Percentiles rank a stretch among this genome's conserved stretches.
phyloP scores from a whole-genome alignment of 2,797 vertebrate genomes.

The Hippopotamyrus pictus region DNA sequence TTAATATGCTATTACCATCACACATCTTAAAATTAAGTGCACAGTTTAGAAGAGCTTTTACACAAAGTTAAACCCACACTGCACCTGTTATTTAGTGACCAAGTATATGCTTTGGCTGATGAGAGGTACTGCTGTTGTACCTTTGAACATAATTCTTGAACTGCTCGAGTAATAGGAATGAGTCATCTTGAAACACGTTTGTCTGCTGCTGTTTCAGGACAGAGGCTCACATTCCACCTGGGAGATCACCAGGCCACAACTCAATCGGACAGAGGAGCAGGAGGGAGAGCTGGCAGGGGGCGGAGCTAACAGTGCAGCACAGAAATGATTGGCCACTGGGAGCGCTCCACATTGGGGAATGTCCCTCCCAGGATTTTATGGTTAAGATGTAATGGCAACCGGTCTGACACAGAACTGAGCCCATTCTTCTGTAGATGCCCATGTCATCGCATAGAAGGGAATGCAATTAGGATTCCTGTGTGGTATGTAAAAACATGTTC shows the following conservation, averaged over 20 bases:
- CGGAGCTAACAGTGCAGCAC: not conserved
- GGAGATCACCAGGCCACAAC: slow-evolving; percentile 58
- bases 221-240: slow-evolving; percentile 74
- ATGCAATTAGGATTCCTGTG: not conserved
- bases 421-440: not conserved
- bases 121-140: not conserved
- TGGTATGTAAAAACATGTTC: not conserved
- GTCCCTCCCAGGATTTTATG: not conserved
- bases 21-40: not conserved
- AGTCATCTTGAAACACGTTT: not conserved
- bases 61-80: not conserved
- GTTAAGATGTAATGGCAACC: not conserved
- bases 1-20: not conserved
- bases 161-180: not conserved
- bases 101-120: not conserved
- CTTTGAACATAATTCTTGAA: not conserved
- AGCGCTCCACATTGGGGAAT: not conserved
- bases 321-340: not conserved
- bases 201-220: slow-evolving; percentile 61
- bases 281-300: slow-evolving; percentile 3
- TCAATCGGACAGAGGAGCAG: slow-evolving; percentile 25
- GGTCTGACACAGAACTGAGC: not conserved
- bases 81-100: not conserved
- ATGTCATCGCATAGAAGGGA: not conserved
- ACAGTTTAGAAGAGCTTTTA: not conserved